Evolutionary conservation across 2,113 vertebrate genomes (phyloP), one percentile per base, ranked within the genome.

Genomic region (Lota lota): DNA sequence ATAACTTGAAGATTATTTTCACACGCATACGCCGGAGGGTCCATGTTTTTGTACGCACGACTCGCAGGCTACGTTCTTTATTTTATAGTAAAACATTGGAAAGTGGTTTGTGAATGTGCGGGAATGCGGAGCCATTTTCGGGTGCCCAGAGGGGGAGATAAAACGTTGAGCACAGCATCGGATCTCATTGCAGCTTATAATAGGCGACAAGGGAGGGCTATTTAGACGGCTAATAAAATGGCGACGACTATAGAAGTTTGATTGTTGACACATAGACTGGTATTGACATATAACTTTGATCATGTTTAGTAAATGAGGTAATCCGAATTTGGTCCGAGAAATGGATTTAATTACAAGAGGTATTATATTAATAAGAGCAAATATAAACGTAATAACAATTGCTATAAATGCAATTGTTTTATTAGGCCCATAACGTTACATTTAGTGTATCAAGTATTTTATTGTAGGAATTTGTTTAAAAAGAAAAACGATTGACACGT

Each of bases 141-240:
- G 82, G 81, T 78, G 79, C 66, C 77, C 83, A 67, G 76, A 83
- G 79, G 77, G 85, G 79, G 77, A 72, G 72, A 83, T 81, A 67
- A 86, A 74, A 69, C 83, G 69, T 67, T 12, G 78, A 75, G 74
- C 1, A 66, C 73, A 61, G 72, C 82, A 57, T 77, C 65, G 80
- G 83, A 74, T 70, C 73, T 83, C 77, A 50, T 47, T 82, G 79
- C 70, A 76, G 80, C 74, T 78, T 81, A 70, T 74, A 79, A 80
- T 56, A 81, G 67, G 68, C 72, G 78, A 69, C 66, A 47, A 74
- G 76, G 80, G 80, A 78, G 80, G 75, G 82, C 63, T 76, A 71
- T 79, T 86, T 80, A 82, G 83, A 68, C 75, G 72, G 53, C 78
- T 79, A 81, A 88, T 87, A 90, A 90, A 88, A 90, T 89, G 89